Conservation (phyloP, 2,797 vertebrate species). For the Dipus sagitta region DNA sequence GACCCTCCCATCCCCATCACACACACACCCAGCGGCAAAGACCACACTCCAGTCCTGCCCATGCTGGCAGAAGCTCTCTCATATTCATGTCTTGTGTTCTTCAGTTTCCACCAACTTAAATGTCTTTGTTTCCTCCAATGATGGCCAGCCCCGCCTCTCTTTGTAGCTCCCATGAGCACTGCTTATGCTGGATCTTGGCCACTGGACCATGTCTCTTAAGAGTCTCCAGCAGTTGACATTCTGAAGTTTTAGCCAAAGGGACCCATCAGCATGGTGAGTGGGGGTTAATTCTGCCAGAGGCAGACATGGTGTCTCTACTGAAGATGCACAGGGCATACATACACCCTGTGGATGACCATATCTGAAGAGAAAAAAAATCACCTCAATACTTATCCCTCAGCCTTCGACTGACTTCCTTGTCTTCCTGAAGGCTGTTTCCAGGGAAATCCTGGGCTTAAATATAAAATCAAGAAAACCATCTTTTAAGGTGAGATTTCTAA, state of each 20-base stretch:
- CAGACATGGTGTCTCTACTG: not conserved
- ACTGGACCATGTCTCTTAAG: not conserved
- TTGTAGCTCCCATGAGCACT: not conserved
- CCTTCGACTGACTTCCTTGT: conserved; percentile 63
- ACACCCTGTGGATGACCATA: not conserved
- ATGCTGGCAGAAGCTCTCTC: not conserved
- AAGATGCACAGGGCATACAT: not conserved
- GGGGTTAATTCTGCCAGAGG: not conserved
- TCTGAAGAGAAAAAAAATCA: not conserved
- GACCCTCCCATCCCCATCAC: too few species aligned
- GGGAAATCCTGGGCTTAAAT: conserved; percentile 67
- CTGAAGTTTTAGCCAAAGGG: not conserved
- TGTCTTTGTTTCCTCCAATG: not conserved
- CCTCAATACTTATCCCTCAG: not conserved
- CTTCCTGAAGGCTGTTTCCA: conserved; percentile 62
- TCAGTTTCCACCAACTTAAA: not conserved
- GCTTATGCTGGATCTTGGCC: not conserved
- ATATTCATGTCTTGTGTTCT: not conserved
- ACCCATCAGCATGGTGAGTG: accelerated
- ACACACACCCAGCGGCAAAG: not conserved
- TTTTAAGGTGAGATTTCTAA: conserved; percentile 68
- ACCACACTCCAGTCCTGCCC: not conserved
- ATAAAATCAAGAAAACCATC: conserved; percentile 67
- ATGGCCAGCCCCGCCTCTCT: not conserved
- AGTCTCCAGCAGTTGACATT: not conserved